Base-by-base conservation (phyloP, 1,140 invertebrate genomes). In the Euglossa dilemma region DNA sequence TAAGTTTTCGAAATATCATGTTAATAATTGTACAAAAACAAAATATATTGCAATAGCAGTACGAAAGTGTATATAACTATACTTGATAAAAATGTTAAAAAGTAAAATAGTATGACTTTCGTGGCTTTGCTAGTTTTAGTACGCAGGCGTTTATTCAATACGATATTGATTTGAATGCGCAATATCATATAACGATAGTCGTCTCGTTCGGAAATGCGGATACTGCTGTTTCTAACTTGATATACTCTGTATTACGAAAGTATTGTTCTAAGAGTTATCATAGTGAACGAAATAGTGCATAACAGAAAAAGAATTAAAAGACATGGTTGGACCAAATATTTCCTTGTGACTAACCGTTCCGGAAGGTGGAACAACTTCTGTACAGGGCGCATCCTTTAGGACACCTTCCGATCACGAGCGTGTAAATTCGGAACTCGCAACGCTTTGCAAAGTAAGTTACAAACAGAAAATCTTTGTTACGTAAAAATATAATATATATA, bases 111-210 rank as follows among this genome's bases (percentile, higher is more conserved):
- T 18, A 63, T 18, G 36, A 79, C 11, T 74, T 80, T 74, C 16
- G 50, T 7, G 14, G 67, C 25, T 76, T 52, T 36, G 20, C 11
- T 67, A 61, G 61, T 50, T 25, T 64, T 56, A 59, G 57, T 77
- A 90, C 90, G 90, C 90, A 90, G 59, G 89, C 90, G 88, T 90
- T 85, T 56, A 56, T 57, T 59, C 77, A 80, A 28, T 57, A 83
- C 74, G 83, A 88, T 94, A 94, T 94, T 91, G 93, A 94, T 94
- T 94, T 82, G 85, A 93, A 93, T 93, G 93, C 93, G 93, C 92
- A 94, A 92, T 87, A 85, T 77, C 69, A 61, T 81, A 45, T 61
- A 72, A 47, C 70, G 57, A 71, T 82, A 25, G 43, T 54, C 47
- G 43, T 54, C 47, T 52, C 61, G 71, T 66, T 82, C 57, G 18